phyloP scores from a whole-genome alignment of 2,888 invertebrate species.

The Tenthredo distinguenda region DNA sequence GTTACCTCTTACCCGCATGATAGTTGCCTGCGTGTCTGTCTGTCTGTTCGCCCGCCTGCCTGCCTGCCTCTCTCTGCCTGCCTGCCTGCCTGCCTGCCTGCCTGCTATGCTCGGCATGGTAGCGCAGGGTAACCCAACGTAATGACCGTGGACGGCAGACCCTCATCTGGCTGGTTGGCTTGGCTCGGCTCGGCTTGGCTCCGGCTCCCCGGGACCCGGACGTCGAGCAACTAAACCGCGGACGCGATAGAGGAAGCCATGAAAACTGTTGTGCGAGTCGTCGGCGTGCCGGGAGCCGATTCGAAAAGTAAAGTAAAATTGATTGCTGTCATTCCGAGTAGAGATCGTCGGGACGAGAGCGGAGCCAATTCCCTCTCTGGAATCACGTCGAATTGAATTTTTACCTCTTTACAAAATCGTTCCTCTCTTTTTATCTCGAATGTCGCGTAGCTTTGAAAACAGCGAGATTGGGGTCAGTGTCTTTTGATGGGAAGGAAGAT shows the following conservation, averaged over 20 bases:
- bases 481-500: background rate
- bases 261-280: constrained; percentile 28
- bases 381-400: constrained; percentile 2
- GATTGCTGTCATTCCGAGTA: constrained; percentile 34
- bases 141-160: constrained; percentile 50
- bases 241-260: background rate
- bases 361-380: background rate
- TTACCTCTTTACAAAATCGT: constrained; percentile 9
- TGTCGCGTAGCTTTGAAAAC: background rate
- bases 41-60: background rate
- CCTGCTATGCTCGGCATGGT: background rate
- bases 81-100: constrained; percentile 5
- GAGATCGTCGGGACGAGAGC: background rate
- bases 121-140: constrained; percentile 44
- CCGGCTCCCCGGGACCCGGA: constrained; percentile 22
- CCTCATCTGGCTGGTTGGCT: constrained; percentile 41
- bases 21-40: constrained; percentile 44
- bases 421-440: background rate
- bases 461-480: background rate
- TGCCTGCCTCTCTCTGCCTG: background rate
- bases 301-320: constrained; percentile 43
- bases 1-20: constrained; percentile 52
- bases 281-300: constrained; percentile 8
- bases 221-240: constrained; percentile 34
- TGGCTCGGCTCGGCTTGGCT: background rate